Evolutionary conservation across 2,888 invertebrate genomes (phyloP).

Genomic region (Ypsolopha sequella): DNA sequence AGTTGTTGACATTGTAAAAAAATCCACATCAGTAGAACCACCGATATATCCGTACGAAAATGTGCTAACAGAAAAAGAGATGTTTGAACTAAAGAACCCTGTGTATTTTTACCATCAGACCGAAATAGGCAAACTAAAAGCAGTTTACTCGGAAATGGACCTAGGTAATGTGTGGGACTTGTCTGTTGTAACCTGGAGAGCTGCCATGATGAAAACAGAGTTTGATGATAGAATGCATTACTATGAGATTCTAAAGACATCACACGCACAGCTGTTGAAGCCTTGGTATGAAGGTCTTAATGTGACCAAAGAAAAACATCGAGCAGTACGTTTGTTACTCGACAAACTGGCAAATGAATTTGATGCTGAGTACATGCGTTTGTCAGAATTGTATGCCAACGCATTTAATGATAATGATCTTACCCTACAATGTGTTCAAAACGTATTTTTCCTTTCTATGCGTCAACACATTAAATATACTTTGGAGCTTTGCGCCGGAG

Average conservation of each 20-base stretch:
- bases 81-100: conserved; percentile 54
- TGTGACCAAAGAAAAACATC: conserved; percentile 33
- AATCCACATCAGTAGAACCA: conserved; percentile 27
- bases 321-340: conserved; percentile 33
- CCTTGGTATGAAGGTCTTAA: conserved; percentile 47
- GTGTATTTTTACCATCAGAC: conserved; percentile 58
- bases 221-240: conserved; percentile 49
- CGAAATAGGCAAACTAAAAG: conserved; percentile 41
- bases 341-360: conserved; percentile 36
- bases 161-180: conserved; percentile 37
- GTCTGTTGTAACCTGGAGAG: conserved; percentile 43
- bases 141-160: conserved; percentile 35
- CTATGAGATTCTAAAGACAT: conserved; percentile 31
- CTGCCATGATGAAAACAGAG: conserved; percentile 38
- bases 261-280: conserved; percentile 35
- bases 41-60: conserved; percentile 46
- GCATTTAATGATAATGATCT: not conserved
- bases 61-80: conserved; percentile 42
- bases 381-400: conserved; percentile 14
- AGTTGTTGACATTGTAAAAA: conserved; percentile 25
- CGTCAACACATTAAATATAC: conserved; percentile 34
- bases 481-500: conserved; percentile 42
- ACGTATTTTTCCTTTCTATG: conserved; percentile 37
- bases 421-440: conserved; percentile 13
- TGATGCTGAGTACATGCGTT: conserved; percentile 29